These are phyloP conservation scores for Stratiomys singularior DNA, from an alignment of 2,888 invertebrate species.

Conservation along the genomic window DNA sequence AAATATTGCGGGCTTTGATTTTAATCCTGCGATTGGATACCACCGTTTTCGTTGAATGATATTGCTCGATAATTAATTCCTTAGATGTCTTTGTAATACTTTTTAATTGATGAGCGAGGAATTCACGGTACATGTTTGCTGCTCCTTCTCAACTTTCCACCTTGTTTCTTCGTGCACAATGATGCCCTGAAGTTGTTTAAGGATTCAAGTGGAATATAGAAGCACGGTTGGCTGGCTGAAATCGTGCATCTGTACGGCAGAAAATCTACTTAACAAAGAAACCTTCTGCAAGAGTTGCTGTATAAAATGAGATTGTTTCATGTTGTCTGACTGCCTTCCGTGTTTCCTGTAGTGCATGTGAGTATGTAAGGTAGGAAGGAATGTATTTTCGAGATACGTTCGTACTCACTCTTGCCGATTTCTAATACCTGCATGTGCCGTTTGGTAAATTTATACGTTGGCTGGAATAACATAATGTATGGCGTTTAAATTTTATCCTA, in stretches of 20 bases:
- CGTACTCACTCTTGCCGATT: not conserved
- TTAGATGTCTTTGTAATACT: constrained; percentile 23
- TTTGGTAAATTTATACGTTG: not conserved
- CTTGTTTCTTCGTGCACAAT: not conserved
- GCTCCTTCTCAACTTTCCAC: too few species aligned
- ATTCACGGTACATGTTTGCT: too few species aligned
- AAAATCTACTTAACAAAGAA: not conserved
- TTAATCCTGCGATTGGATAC: not conserved
- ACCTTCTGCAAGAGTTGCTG: not conserved
- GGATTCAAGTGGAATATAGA: not conserved
- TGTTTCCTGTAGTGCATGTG: not conserved
- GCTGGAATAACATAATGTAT: not conserved
- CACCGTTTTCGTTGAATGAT: not conserved
- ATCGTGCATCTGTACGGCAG: not conserved
- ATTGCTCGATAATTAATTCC: constrained; percentile 40
- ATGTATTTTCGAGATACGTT: not conserved
- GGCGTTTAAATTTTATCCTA: constrained; percentile 22
- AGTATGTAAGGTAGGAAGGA: not conserved
- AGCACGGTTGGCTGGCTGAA: not conserved
- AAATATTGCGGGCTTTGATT: too few species aligned
- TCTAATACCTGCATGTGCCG: not conserved
- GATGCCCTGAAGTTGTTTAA: not conserved
- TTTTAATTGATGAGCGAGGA: constrained; percentile 32
- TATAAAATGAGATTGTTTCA: not conserved
- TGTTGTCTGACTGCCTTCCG: not conserved